Conservation (phyloP, 2,888 invertebrate genomes). For the Eudasyphora cyanicolor region DNA sequence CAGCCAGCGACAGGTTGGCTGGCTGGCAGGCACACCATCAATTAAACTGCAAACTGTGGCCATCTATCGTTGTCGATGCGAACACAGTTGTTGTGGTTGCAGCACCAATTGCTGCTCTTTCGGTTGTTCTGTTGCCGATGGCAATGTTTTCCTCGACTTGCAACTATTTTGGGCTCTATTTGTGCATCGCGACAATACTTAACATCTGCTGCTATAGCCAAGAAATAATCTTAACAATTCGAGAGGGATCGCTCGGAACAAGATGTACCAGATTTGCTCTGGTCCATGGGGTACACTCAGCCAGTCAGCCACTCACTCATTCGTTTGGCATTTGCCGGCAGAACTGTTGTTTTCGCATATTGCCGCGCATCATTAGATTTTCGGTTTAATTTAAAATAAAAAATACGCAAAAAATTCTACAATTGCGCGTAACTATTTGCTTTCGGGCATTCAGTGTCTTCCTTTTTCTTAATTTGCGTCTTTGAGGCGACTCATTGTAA, state of each 20-base stretch:
- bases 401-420: conserved; percentile 7
- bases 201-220: conserved; percentile 59
- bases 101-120: not conserved
- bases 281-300: too few species aligned
- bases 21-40: too few species aligned
- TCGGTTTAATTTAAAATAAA: conserved; percentile 17
- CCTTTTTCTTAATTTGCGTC: not conserved
- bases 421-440: conserved; percentile 4
- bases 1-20: too few species aligned
- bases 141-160: conserved; percentile 4
- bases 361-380: conserved; percentile 1
- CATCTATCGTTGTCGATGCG: too few species aligned
- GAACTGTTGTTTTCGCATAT: not conserved
- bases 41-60: too few species aligned
- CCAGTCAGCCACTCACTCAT: not conserved
- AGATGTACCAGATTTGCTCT: too few species aligned
- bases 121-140: not conserved
- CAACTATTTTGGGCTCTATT: not conserved
- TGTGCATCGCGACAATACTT: conserved; percentile 53
- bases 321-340: not conserved
- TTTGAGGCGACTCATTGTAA: not conserved
- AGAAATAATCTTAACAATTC: too few species aligned
- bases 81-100: too few species aligned
- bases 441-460: not conserved
- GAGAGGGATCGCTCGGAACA: too few species aligned